A percentile compares a stretch with the other conserved stretches of the same genome.
phyloP scores from a whole-genome alignment of 1,140 invertebrate genomes.

The Ooceraea biroi region DNA sequence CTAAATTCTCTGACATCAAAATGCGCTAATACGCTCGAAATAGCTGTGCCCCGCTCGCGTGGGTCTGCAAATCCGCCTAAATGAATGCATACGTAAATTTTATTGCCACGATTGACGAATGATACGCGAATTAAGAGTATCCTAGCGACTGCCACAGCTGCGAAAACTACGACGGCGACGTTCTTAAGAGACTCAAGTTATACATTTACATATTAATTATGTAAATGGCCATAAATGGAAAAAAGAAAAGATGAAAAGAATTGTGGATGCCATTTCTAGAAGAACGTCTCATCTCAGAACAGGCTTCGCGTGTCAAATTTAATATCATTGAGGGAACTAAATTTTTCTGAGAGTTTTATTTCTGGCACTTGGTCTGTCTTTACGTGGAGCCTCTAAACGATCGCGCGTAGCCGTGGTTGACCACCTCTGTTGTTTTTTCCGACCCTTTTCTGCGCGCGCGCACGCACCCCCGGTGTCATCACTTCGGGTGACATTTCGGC shows the following conservation, averaged over 20 bases:
- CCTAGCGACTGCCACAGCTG: background rate
- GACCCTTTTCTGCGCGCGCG: slow-evolving; percentile 9
- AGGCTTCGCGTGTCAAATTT: background rate
- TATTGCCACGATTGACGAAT: too few species aligned
- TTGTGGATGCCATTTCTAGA: background rate
- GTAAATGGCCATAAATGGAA: background rate
- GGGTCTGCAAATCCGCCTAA: background rate
- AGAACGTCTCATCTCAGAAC: background rate
- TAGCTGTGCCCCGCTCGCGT: background rate
- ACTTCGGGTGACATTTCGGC: slow-evolving; percentile 19
- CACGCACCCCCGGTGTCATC: slow-evolving; percentile 27
- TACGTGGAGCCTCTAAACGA: background rate
- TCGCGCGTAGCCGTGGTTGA: background rate
- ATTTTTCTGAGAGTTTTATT: slow-evolving; percentile 1
- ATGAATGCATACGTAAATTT: too few species aligned
- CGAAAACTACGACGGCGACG: background rate
- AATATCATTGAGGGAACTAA: background rate
- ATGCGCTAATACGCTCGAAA: background rate
- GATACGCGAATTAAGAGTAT: background rate
- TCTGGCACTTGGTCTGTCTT: background rate
- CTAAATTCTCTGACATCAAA: too few species aligned
- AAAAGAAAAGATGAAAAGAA: background rate
- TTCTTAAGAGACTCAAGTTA: background rate
- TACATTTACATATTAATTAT: slow-evolving; percentile 11
- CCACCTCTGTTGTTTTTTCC: slow-evolving; percentile 25